phyloP scores from a whole-genome alignment of 1,140 invertebrate genomes.

The Listronotus oregonensis region DNA sequence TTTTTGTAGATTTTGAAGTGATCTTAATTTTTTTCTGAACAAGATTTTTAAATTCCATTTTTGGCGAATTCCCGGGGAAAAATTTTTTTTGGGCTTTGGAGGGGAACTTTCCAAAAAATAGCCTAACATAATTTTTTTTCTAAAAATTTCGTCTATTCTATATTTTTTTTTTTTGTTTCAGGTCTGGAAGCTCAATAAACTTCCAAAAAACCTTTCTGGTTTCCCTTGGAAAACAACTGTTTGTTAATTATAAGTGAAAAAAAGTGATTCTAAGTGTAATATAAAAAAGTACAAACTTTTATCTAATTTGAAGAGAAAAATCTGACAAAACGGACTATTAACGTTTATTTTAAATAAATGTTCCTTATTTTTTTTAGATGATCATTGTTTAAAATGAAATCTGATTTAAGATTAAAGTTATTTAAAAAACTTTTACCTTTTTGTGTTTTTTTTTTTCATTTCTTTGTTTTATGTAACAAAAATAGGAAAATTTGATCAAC shows the following conservation, averaged over 20 bases:
- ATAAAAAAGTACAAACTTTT: constrained; percentile 51
- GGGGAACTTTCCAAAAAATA: no score
- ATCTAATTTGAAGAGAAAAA: constrained; percentile 42
- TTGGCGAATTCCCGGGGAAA: no score
- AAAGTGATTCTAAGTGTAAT: constrained; percentile 53
- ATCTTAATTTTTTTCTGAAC: no score
- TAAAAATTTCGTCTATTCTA: no score
- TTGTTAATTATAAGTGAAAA: constrained; percentile 41
- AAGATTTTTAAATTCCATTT: no score
- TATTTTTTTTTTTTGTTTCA: constrained; percentile 50
- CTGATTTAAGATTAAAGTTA: constrained; percentile 49
- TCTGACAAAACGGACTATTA: constrained; percentile 15
- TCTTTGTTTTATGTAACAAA: no score
- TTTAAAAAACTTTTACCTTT: constrained; percentile 32
- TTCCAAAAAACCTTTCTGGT: constrained; percentile 65
- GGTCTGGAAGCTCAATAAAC: constrained; percentile 64
- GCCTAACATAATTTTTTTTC: no score
- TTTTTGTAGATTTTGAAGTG: no score
- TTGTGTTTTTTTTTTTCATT: constrained; percentile 19
- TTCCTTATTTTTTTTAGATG: constrained; percentile 48
- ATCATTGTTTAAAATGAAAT: constrained; percentile 43
- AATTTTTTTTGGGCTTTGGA: no score
- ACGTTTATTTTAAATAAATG: constrained; percentile 52
- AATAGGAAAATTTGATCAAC: no score
- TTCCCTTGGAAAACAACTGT: constrained; percentile 42